Conservation (phyloP, 2,888 invertebrate species). For the Protophormia terraenovae region DNA sequence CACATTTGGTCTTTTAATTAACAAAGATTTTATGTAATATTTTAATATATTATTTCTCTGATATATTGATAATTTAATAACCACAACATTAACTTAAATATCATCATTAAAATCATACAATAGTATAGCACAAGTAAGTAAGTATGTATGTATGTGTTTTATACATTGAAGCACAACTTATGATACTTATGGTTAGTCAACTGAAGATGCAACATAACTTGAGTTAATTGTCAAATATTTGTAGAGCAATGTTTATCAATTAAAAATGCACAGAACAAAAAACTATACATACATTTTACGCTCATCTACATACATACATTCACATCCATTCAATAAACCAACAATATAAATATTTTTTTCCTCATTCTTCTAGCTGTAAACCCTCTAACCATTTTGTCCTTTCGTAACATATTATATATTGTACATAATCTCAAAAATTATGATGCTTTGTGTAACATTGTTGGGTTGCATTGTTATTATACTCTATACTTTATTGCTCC, state of each 20-base stretch:
- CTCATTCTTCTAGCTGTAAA: neutral
- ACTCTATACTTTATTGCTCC: neutral
- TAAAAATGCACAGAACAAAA: conserved; percentile 66
- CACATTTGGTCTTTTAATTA: neutral
- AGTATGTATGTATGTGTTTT: neutral
- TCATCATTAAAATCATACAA: neutral
- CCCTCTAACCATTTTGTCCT: conserved; percentile 24
- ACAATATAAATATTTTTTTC: conserved; percentile 21
- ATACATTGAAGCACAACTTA: neutral
- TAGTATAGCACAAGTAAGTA: neutral
- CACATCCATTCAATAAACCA: conserved; percentile 44
- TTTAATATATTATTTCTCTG: neutral
- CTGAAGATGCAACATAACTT: conserved; percentile 59
- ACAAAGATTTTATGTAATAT: neutral
- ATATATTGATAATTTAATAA: conserved; percentile 16
- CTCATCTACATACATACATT: neutral
- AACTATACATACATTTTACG: neutral
- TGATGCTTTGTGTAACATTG: conserved; percentile 49
- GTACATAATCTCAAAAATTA: conserved; percentile 45
- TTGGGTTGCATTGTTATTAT: conserved; percentile 46
- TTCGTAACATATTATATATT: conserved; percentile 6
- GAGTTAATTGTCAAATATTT: conserved; percentile 76
- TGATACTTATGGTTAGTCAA: conserved; percentile 40
- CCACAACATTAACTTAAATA: conserved; percentile 4
- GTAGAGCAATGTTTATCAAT: conserved; percentile 74